Base-by-base conservation (phyloP, 2,797 vertebrate genomes). In the Centroberyx gerrardi region DNA sequence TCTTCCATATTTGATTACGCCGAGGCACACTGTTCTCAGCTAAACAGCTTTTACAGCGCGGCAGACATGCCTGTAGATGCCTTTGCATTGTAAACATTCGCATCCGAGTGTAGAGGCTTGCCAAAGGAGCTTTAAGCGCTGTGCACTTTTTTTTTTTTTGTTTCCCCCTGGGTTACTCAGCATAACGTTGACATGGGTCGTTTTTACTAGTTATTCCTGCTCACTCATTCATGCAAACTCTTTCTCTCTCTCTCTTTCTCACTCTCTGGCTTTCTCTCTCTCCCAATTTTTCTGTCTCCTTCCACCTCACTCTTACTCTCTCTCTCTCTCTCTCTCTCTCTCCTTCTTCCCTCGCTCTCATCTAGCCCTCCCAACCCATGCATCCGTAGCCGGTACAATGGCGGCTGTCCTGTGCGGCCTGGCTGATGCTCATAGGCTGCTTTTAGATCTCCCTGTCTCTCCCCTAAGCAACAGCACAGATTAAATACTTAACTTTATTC, bases 401-500 rank as follows among this genome's bases (percentile, higher is more conserved):
- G 74, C 77, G 84, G 68, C 82, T 71, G 82, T 81, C 74, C 78
- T 72, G 68, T 77, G 53, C 74, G 55, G 67, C 31, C 14, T 31
- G 74, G 67, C 80, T 44, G 82, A 81, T 77, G 86, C 74, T 85
- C 78, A 82, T 66, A 68, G 86, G 87, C 88, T 84, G 82, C 72
- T 86, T 82, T 90, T 78, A 80, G 82, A 87, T 89, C 75, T 87
- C 31, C 53, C 76, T 76, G 80, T 84, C 83, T 88, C 86, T 76
- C 84, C 82, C 86, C 86, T 68, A 53, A 92, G 91, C 89, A 91
- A 90, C 78, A 69, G 80, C 82, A 80, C 87, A 94, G 92, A 95
- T 94, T 92, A 94, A 93, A 93, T 92, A 92, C 92, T 93, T 92
- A 90, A 92, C 90, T 92, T 91, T 90, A 83, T 91, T 91, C 84